phyloP scores from a whole-genome alignment of 2,888 invertebrate genomes.

The Cancer borealis region DNA sequence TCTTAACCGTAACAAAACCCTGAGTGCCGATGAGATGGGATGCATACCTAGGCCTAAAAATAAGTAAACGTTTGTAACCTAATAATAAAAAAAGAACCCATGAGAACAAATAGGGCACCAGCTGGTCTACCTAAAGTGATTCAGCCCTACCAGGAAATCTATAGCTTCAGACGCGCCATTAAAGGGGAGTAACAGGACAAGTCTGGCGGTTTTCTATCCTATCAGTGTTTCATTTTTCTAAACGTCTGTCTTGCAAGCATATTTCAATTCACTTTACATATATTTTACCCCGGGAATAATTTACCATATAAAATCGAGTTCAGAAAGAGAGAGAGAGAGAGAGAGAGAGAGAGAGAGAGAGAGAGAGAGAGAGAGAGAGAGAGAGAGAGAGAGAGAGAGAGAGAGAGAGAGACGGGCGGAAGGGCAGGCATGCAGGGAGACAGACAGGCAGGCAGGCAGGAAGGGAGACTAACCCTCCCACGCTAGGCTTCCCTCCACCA shows the following conservation, averaged over 20 bases:
- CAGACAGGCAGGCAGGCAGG: background rate
- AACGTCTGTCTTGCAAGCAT: too few relatives aligned
- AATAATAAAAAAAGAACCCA: background rate
- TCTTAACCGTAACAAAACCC: background rate
- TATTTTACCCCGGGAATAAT: too few relatives aligned
- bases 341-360: slow-evolving; percentile 29
- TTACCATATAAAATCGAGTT: background rate
- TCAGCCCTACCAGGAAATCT: background rate
- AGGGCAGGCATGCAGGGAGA: background rate
- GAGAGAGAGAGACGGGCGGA: background rate
- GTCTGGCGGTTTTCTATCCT: background rate
- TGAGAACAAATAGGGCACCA: background rate
- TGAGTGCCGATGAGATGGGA: background rate
- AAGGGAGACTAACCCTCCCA: background rate
- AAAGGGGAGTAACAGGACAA: background rate
- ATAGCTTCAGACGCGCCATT: background rate
- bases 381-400: slow-evolving; percentile 9
- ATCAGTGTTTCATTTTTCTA: too few relatives aligned
- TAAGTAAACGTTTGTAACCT: background rate
- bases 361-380: slow-evolving; percentile 12
- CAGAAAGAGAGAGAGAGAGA: slow-evolving; percentile 9
- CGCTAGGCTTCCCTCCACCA: background rate
- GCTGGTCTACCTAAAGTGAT: background rate
- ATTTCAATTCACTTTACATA: too few relatives aligned
- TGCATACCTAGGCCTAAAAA: background rate